A percentile compares a stretch with the other conserved stretches of the same genome.
These are phyloP conservation scores for Gallinago stenura DNA, from an alignment of 2,797 vertebrate genomes.

Conservation along the genomic window DNA sequence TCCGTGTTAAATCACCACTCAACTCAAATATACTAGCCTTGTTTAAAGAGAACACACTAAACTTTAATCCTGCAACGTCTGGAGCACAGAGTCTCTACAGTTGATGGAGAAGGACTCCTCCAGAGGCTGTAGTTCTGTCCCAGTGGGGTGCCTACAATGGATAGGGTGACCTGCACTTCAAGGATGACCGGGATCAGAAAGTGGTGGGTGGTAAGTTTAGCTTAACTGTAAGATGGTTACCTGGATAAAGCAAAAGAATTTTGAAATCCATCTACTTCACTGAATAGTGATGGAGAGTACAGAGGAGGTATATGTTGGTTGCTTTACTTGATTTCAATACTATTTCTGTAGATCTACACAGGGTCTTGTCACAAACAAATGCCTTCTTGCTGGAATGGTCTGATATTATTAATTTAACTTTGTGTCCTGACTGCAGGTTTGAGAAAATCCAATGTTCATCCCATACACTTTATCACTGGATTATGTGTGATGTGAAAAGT, in stretches of 20 bases:
- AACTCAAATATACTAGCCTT: background rate
- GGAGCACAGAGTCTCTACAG: background rate
- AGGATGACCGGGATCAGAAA: background rate
- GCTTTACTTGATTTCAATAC: background rate
- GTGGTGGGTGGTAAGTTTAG: background rate
- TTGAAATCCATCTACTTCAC: background rate
- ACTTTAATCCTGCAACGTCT: background rate
- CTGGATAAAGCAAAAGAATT: background rate
- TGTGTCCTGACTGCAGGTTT: background rate
- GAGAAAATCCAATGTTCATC: background rate
- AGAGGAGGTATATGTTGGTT: background rate
- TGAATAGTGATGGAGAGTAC: background rate
- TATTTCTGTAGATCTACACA: background rate
- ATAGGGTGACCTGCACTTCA: background rate
- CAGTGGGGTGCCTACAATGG: background rate
- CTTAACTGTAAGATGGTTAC: background rate
- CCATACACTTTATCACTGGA: background rate
- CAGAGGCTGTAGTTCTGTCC: background rate
- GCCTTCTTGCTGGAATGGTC: background rate
- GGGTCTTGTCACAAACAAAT: background rate
- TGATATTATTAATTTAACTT: background rate
- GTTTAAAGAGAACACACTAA: background rate
- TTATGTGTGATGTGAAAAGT: background rate
- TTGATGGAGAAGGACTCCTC: background rate
- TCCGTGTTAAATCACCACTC: background rate